These are phyloP conservation scores for Cirrhinus mrigala DNA, from an alignment of 2,797 vertebrate species.

Conservation along the genomic window DNA sequence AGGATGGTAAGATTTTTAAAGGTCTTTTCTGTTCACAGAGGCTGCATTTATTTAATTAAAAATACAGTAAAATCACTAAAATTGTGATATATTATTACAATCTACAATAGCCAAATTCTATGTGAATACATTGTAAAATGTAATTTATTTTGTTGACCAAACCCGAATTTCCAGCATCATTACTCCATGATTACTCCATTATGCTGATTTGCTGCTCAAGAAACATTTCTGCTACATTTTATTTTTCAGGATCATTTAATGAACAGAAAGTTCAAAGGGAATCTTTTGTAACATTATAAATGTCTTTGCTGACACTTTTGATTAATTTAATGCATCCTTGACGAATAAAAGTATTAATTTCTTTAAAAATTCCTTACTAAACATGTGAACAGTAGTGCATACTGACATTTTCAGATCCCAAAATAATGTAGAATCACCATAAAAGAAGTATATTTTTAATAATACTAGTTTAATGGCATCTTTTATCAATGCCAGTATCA, in stretches of 20 bases:
- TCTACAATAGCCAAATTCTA: neutral
- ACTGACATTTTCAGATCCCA: neutral
- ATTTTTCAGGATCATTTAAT: neutral
- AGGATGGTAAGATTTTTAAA: neutral
- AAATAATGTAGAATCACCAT: neutral
- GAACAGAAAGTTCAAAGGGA: neutral
- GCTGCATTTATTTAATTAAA: neutral
- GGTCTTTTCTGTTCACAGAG: neutral
- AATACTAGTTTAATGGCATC: no score
- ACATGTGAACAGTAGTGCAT: neutral
- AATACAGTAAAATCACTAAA: neutral
- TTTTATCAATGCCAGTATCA: neutral
- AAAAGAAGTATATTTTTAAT: no score
- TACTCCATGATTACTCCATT: neutral
- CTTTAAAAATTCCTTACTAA: no score
- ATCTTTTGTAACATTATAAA: neutral
- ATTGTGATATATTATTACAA: neutral
- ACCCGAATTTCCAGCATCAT: neutral
- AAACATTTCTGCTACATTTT: no score
- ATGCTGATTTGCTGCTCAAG: neutral
- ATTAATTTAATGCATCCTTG: neutral
- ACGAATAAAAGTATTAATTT: no score
- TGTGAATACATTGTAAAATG: neutral
- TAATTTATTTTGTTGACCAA: neutral
- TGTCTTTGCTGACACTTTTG: no score